These are phyloP conservation scores for Moxostoma hubbsi DNA, from an alignment of 2,797 vertebrate genomes.

Conservation along the genomic window DNA sequence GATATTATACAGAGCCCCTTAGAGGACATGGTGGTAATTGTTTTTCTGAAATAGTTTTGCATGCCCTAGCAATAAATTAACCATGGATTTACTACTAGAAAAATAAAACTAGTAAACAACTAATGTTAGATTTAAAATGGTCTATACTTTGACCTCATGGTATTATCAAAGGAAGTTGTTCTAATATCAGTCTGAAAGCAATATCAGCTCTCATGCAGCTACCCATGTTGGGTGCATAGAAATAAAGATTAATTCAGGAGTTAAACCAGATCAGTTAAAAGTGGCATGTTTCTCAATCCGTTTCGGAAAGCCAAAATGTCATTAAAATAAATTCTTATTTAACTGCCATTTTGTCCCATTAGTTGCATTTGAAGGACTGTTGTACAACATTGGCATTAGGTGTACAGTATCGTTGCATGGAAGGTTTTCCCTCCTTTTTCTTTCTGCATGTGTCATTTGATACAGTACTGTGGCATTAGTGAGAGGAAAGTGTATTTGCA, in stretches of 20 bases:
- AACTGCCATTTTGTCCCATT: neutral
- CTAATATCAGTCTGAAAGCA: conserved; percentile 10
- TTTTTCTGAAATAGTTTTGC: too few species aligned
- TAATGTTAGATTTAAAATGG: neutral
- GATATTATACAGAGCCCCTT: too few species aligned
- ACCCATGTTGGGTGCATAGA: neutral
- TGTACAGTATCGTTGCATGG: conserved; percentile 2
- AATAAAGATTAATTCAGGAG: neutral
- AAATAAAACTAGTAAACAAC: neutral
- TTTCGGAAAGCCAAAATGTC: neutral
- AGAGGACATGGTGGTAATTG: too few species aligned
- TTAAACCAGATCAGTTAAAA: neutral
- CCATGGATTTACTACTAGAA: too few species aligned
- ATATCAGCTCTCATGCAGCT: conserved; percentile 31
- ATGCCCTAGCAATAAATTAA: too few species aligned
- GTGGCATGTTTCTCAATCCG: neutral
- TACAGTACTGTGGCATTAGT: neutral
- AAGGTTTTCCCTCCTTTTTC: neutral
- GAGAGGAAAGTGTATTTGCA: neutral
- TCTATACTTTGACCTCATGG: neutral
- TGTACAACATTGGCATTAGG: neutral
- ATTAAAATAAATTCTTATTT: neutral
- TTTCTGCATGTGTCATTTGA: neutral
- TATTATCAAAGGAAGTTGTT: neutral
- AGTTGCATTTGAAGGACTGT: neutral